Percentiles rank a stretch among this genome's conserved stretches.
Conservation (phyloP, 2,888 invertebrate genomes). For the Branchellion lobata region DNA sequence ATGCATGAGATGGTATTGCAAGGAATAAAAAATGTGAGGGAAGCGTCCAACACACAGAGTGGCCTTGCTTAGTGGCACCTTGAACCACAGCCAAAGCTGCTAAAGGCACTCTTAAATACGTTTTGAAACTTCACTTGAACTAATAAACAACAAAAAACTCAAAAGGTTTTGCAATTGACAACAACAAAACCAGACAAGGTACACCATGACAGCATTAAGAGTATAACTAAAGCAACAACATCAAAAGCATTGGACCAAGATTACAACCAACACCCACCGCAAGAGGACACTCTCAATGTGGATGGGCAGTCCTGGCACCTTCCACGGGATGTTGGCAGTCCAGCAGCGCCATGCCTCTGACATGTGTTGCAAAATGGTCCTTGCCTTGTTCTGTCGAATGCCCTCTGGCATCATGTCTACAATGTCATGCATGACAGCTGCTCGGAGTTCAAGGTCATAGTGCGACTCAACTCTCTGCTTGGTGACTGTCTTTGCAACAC, state of each 20-base stretch:
- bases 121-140: too few species aligned
- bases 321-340: conserved; percentile 99
- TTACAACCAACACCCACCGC: conserved; percentile 67
- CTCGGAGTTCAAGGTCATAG: conserved; percentile 95
- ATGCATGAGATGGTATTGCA: conserved; percentile 1
- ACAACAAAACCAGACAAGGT: too few species aligned
- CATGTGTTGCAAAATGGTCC: conserved; percentile 95
- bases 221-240: too few species aligned
- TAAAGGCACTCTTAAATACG: too few species aligned
- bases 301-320: conserved; percentile 95
- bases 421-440: conserved; percentile 87
- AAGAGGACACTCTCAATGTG: conserved; percentile 99
- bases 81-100: too few species aligned
- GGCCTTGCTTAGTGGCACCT: conserved; percentile 10
- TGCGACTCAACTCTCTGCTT: conserved; percentile 99
- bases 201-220: too few species aligned
- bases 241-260: too few species aligned
- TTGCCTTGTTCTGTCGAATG: conserved; percentile 98
- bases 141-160: too few species aligned
- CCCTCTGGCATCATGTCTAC: conserved; percentile 99
- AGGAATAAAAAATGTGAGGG: neutral
- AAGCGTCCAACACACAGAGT: conserved; percentile 11
- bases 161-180: too few species aligned
- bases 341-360: conserved; percentile 99
- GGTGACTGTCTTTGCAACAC: conserved; percentile 98